Conservation (phyloP, 2,888 invertebrate species). For the Stenichneumon culpator region DNA sequence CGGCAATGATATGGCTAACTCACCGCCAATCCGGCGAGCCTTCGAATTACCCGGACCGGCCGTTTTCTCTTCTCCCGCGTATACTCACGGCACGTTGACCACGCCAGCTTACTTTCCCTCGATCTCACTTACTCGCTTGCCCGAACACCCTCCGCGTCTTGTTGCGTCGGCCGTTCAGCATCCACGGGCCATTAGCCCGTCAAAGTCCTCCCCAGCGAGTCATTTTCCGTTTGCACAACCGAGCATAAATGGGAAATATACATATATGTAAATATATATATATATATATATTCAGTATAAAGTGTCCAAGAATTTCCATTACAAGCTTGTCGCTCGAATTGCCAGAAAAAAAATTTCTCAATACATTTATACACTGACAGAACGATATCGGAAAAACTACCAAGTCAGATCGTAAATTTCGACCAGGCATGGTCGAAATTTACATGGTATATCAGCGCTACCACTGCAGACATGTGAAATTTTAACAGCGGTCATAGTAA, state of each 20-base stretch:
- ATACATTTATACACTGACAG: neutral
- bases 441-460: no score
- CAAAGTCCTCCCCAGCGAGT: constrained; percentile 43
- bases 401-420: neutral
- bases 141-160: constrained; percentile 42
- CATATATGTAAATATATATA: neutral
- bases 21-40: constrained; percentile 34
- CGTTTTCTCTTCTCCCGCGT: constrained; percentile 56
- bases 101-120: constrained; percentile 46
- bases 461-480: no score
- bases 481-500: no score
- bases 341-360: neutral
- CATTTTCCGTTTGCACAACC: constrained; percentile 24
- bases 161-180: constrained; percentile 46
- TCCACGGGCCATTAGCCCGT: constrained; percentile 68
- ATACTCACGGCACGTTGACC: constrained; percentile 68
- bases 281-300: neutral
- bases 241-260: constrained; percentile 26
- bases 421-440: no score
- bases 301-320: neutral
- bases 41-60: constrained; percentile 64
- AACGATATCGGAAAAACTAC: no score
- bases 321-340: neutral
- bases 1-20: constrained; percentile 29
- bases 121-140: constrained; percentile 17